Evolutionary conservation across 2,797 vertebrate genomes (phyloP), one percentile per base, ranked within the genome.

Genomic region (Ctenopoma multispine): DNA sequence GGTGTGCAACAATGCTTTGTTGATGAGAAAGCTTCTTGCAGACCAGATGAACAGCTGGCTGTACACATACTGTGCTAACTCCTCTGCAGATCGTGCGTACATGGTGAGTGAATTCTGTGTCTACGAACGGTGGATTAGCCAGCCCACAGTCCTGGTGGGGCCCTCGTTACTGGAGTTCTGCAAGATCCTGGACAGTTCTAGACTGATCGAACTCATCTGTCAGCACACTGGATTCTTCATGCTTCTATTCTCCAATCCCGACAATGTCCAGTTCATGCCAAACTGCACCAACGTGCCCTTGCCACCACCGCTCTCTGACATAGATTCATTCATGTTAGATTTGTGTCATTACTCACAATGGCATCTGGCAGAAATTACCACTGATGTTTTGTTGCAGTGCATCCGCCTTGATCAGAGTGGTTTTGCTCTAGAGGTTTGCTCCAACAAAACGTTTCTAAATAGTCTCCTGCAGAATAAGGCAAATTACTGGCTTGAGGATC

Each of bases 261-360:
- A 80, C 2, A 94, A 95, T 17, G 18, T 9, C 36, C 82, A 34
- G 38, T 66, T 95, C 24, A 80, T 82, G 40, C 88, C 91, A 0
- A 94, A 94, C 84, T 95, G 94, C 77, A 81, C 88, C 2, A n/a
- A 50, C 41, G 0, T 60, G 6, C 56, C 58, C 18, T 61, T 60
- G 48, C 64, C 71, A 5, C 40, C 75, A 1, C 24, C 27, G 0
- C 10, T 66, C 10, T 18, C 53, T 0, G 41, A 44, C 44, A 18
- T 40, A 0, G 29, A 48, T 27, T 2, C 4, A 3, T 31, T 87
- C 1, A 18, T 79, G 2, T 38, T 56, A 1, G 62, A 89, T 3
- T 80, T 79, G 0, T 95, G 95, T 61, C 80, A 11, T n/a, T 95
- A 95, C 84, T 89, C 91, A 0, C 72, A 91, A 63, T 95, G 95